Evolutionary conservation across 2,797 vertebrate species (phyloP).

Genomic region (Characodon lateralis): DNA sequence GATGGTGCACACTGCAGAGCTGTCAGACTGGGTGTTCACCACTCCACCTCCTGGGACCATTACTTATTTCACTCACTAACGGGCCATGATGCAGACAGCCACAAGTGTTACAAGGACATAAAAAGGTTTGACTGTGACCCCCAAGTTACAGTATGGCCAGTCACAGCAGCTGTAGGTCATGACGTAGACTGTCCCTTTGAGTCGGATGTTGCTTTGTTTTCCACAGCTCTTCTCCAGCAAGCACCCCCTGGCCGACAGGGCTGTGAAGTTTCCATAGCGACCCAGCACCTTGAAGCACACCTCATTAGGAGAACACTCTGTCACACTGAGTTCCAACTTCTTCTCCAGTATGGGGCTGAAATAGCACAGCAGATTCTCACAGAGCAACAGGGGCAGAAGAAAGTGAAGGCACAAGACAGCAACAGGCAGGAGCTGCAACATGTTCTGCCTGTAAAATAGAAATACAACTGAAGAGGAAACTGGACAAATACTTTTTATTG

Average conservation of each 20-base stretch:
- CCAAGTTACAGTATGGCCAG: constrained; percentile 70
- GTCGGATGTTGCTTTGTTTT: constrained; percentile 8
- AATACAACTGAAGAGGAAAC: not conserved
- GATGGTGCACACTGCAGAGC: constrained; percentile 40
- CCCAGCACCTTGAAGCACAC: constrained; percentile 66
- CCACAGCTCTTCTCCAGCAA: constrained; percentile 47
- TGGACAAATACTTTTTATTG: not conserved
- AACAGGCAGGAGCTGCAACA: constrained; percentile 27
- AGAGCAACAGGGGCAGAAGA: constrained; percentile 51
- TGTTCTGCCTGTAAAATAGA: constrained; percentile 32
- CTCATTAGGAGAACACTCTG: constrained; percentile 65
- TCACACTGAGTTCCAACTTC: constrained; percentile 24
- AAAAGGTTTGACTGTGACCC: constrained; percentile 7
- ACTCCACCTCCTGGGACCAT: not conserved
- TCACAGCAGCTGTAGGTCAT: constrained; percentile 74
- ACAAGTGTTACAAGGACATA: constrained; percentile 28
- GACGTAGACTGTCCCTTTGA: constrained; percentile 53
- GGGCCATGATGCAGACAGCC: constrained; percentile 11
- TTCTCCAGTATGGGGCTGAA: constrained; percentile 62
- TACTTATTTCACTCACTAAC: constrained; percentile 22
- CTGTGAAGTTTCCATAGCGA: constrained; percentile 62
- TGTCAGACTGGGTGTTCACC: constrained; percentile 35
- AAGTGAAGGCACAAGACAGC: constrained; percentile 48
- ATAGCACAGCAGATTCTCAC: constrained; percentile 70
- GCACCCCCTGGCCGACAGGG: constrained; percentile 68